Percentiles rank a stretch among this genome's conserved stretches.
Evolutionary conservation across 2,797 vertebrate species (phyloP).

Genomic region (Dendrocincla fuliginosa): DNA sequence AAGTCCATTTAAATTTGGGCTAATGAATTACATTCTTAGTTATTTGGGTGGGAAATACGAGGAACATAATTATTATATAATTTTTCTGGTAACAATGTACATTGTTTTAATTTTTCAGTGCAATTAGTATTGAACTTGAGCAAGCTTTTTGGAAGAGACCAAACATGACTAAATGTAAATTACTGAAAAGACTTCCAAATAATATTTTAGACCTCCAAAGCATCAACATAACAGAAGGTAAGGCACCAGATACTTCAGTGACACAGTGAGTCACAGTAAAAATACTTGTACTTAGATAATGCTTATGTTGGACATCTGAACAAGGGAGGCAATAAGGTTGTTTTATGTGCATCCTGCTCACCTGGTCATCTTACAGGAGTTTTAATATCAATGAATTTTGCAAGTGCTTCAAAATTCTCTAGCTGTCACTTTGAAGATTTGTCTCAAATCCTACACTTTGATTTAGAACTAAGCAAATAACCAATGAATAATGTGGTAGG

Average conservation of each 20-base stretch:
- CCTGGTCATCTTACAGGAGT: not conserved
- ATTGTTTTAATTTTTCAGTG: constrained; percentile 48
- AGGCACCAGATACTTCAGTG: not conserved
- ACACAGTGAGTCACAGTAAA: not conserved
- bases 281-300: not conserved
- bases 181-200: constrained; percentile 63
- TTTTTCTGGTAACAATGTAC: not conserved
- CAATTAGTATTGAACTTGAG: constrained; percentile 50
- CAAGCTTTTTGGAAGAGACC: constrained; percentile 68
- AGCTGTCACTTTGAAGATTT: not conserved
- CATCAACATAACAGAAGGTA: constrained; percentile 68
- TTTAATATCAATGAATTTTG: not conserved
- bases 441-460: not conserved
- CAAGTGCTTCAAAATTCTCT: not conserved
- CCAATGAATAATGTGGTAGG: not conserved
- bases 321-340: not conserved
- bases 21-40: not conserved
- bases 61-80: not conserved
- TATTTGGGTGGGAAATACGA: not conserved
- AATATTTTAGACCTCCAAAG: constrained; percentile 68
- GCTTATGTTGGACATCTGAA: not conserved
- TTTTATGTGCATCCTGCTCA: not conserved
- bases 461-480: not conserved
- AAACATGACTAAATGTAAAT: constrained; percentile 51
- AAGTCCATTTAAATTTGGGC: not conserved